These are phyloP conservation scores for Lordiphosa clarofinis DNA, from an alignment of 1,140 invertebrate species.

Conservation along the genomic window DNA sequence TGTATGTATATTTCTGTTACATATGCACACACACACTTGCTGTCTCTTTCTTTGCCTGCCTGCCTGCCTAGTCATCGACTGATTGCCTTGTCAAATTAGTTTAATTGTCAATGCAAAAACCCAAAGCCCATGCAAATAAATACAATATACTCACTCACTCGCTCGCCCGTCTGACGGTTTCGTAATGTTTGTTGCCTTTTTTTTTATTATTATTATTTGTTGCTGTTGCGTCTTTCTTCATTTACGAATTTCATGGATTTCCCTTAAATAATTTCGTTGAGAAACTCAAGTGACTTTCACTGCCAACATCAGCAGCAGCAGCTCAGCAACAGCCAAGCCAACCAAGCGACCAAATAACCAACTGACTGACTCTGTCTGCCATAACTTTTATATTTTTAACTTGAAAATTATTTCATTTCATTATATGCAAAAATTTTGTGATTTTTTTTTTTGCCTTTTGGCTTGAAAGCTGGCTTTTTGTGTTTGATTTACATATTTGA, in stretches of 20 bases:
- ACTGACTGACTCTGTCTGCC: constrained; percentile 39
- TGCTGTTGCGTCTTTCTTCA: constrained; percentile 61
- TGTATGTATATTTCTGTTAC: too few relatives aligned
- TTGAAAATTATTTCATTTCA: constrained; percentile 39
- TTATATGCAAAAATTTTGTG: constrained; percentile 18
- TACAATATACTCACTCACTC: constrained; percentile 10
- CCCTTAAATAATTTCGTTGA: constrained; percentile 67
- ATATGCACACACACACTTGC: too few relatives aligned
- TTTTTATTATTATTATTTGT: constrained; percentile 16
- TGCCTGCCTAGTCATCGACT: constrained; percentile 22
- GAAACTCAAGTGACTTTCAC: constrained; percentile 73
- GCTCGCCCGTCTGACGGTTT: constrained; percentile 28
- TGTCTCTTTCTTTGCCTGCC: too few relatives aligned
- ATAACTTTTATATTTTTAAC: constrained; percentile 31
- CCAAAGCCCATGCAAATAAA: constrained; percentile 25
- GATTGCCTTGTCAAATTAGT: constrained; percentile 71
- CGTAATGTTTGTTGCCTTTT: constrained; percentile 47
- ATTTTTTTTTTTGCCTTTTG: constrained; percentile 6
- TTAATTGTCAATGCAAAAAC: constrained; percentile 68
- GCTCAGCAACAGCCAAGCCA: constrained; percentile 24
- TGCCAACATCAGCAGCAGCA: constrained; percentile 45
- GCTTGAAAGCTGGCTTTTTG: constrained; percentile 2
- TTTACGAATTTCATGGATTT: constrained; percentile 76
- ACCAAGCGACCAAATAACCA: constrained; percentile 13
- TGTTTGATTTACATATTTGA: background rate